Evolutionary conservation across 2,113 vertebrate genomes (phyloP).

Genomic region (Pluvianellus socialis): DNA sequence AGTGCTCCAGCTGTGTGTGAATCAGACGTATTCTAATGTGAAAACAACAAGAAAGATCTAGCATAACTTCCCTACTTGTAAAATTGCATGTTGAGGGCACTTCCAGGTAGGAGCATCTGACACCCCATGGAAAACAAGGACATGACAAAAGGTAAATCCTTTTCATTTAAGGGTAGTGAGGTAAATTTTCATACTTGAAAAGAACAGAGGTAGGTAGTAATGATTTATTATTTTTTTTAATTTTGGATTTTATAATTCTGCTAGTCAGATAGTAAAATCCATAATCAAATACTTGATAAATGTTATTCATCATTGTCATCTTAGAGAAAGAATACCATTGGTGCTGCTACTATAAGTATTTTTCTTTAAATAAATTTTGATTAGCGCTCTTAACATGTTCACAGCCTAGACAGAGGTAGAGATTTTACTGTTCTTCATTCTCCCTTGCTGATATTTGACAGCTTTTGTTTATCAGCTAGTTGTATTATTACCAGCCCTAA

Average conservation of each 20-base stretch:
- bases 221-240: background rate
- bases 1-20: background rate
- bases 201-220: background rate
- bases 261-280: background rate
- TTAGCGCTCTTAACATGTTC: background rate
- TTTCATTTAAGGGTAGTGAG: background rate
- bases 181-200: background rate
- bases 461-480: slow-evolving; percentile 40
- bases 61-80: background rate
- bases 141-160: background rate
- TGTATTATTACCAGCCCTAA: background rate
- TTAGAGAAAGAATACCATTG: background rate
- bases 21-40: background rate
- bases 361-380: background rate
- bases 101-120: background rate
- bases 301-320: background rate
- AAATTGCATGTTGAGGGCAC: background rate
- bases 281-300: background rate
- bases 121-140: background rate
- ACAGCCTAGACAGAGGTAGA: background rate
- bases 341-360: background rate
- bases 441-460: background rate
- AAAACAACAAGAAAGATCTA: background rate
- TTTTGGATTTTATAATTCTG: background rate
- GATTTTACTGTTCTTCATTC: background rate